Base-by-base conservation (phyloP, 2,888 invertebrate species). In the Drosophila anceps region DNA sequence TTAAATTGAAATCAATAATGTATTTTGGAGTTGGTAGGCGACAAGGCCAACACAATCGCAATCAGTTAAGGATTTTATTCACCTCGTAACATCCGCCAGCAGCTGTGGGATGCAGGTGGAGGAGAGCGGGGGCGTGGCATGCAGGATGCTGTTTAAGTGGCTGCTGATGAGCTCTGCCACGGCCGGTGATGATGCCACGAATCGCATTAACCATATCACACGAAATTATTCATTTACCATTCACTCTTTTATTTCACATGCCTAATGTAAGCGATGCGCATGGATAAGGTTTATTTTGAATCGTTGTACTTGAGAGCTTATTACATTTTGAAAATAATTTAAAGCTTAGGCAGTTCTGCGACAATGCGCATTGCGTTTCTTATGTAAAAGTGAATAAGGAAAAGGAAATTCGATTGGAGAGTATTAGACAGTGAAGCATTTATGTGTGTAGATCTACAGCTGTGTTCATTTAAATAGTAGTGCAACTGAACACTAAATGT, bases 1-100 rank as follows among this genome's bases (percentile, higher is more conserved):
- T 78, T 71, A 73, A 88, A 86, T 85, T 81, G 79, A 76, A 82
- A 85, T 90, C 88, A 88, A 86, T 86, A 85, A 88, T 88, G 63
- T 76, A 82, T 73, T 65, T 70, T 48, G 58, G 24, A 64, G 46
- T 73, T 70, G 37, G 63, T 46, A 46, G 79, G 53, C 81, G 51
- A 24, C 35, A 35, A 20, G 33, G 27, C 54, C 39, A 37, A 54
- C 54, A 24, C 53, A 54, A 37, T 27, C 31, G 13, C 63, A 76
- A 71, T 61, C 67, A 71, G 66, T 63, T 69, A 57, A 67, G 37
- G 50, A n/a, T 55, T 48, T 33, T 64, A 29, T n/a, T 20, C 10
- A 10, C 29, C 27, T 54, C 4, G 39, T 29, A 44, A 35, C 48
- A 50, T 50, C 48, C 48, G 48, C 29, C 24, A 27, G 46, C 15